Evolutionary conservation across 2,113 vertebrate species (phyloP), one percentile per base, ranked within the genome.

Genomic region (Arothron firmamentum): DNA sequence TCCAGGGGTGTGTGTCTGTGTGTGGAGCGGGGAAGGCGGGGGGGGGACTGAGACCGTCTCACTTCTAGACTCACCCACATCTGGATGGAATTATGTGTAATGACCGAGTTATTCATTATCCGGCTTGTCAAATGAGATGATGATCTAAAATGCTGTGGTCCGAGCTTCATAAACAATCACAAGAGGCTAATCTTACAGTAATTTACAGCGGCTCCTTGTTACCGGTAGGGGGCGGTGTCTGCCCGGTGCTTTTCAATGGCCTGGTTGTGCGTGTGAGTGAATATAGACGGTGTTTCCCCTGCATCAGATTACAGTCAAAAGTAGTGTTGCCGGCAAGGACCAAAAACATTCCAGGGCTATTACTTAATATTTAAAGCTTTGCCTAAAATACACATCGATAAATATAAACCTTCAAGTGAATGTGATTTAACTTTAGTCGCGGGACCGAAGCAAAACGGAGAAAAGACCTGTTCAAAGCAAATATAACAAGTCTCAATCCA

Each of bases 61-160:
- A 43, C 34, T 38, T 9, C 34, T 38, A 38, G 74, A 52, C 71
- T 47, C 67, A n/a, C 31, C 48, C 70, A 78, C 86, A 85, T 89
- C 85, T 89, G 86, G 80, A 67, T 15, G 0, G 18, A 73, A 74
- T 88, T 60, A 79, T 42, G 28, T 49, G 60, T 42, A 74, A 18
- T 52, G 57, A 46, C 42, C 65, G 54, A 68, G 77, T 79, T 74
- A 61, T 59, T 52, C 31, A 71, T 73, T 78, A 52, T 53, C 67
- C 53, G 43, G 25, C 11, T 60, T 43, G 70, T 61, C 59, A 67
- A 31, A 75, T 79, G 59, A 52, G 50, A 57, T 41, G 59, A 73
- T 67, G 48, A 77, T 62, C 68, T 54, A 53, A 57, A 62, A 64
- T 20, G 50, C 55, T 65, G 18, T 15, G 48, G 23, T 52, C 5